Base-by-base conservation (phyloP, 1,140 invertebrate genomes). In the Leptonema lineaticorne region DNA sequence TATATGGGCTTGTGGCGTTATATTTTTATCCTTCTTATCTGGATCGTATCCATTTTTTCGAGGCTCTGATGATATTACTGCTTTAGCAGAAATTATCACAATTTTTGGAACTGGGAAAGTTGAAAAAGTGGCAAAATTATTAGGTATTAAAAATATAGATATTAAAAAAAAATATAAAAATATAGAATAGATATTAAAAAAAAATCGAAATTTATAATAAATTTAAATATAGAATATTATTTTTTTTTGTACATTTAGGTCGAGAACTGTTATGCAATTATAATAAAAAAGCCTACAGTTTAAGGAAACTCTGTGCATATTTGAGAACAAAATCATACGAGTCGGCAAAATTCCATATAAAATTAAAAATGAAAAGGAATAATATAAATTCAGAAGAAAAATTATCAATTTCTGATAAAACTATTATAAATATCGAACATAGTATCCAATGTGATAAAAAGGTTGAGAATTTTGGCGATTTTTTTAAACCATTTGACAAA, bases 1-100 rank as follows among this genome's bases (percentile, higher is more conserved):
- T 81, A 85, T 95, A 63, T 96, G 94, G 94, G 92, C 94, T 30
- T 87, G 87, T 41, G 94, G 94, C 33, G 89, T 96, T 3, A 94
- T 96, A 66, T 86, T 96, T 74, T 77, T 94, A 1, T 90, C 88
- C 58, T 87, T 94, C 66, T 80, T 95, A 6, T 90, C 89, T 74
- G 87, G 88, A 16, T 87, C 91, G 1, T 93, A 92, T 82, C 92
- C 92, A 27, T 92, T 96, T 76, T 94, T 96, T 75, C 86, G 89
- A 68, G 90, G 90, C 6, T 85, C 88, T 37, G 92, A 94, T 78
- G 92, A 94, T 75, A 81, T 90, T 56, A 87, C 89, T 24, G 91
- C 92, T 28, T 79, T 96, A 28, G 90, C 91, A 56, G 93, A 96
- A 84, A 90, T 96, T 56, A 88, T 89, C 1, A 88, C 89, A 26